Base-by-base conservation (phyloP, 2,113 vertebrate genomes). In the Rhea americana region DNA sequence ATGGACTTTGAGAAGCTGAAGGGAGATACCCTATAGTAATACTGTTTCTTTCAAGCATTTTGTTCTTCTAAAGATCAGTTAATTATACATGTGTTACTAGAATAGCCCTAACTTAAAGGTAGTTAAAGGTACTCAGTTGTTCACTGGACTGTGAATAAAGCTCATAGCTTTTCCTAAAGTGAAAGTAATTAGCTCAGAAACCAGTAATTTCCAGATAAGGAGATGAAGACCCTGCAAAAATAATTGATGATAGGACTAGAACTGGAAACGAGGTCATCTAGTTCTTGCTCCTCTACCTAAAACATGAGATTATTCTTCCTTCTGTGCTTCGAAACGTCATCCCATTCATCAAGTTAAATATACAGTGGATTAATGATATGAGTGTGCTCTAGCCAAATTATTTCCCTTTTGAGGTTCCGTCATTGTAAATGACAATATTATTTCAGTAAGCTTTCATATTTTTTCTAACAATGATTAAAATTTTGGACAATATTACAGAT, bases 301-400 rank as follows among this genome's bases (percentile, higher is more conserved):
- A 92, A 75, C 58, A 62, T 41, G 41, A 93, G 65, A 90, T 90
- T 74, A 58, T 93, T 94, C 70, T 78, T 91, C 53, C 41, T 91
- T 89, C 87, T 83, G 11, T 91, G 68, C 73, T 93, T 81, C 86
- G 66, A 90, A 93, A 91, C 90, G 65, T 75, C 66, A 83, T 95
- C 43, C 39, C 79, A 95, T 89, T 96, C 72, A 93, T 93, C 85
- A 91, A 91, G 25, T 93, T 94, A 93, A 94, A 81, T 94, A 88
- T 75, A 67, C 56, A 81, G 68, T 78, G 76, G 43, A 88, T 94
- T 95, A 91, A 95, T 93, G 81, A 93, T 85, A 89, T 1, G 11
- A 92, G 14, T 47, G 30, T 72, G 16, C 76, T 89, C 73, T 77
- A 91, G 71, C 56, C 82, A 85, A 93, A 87, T 90, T 84, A 80